Evolutionary conservation across 2,113 vertebrate genomes (phyloP), one percentile per base, ranked within the genome.

Genomic region (Oreamnos americanus): DNA sequence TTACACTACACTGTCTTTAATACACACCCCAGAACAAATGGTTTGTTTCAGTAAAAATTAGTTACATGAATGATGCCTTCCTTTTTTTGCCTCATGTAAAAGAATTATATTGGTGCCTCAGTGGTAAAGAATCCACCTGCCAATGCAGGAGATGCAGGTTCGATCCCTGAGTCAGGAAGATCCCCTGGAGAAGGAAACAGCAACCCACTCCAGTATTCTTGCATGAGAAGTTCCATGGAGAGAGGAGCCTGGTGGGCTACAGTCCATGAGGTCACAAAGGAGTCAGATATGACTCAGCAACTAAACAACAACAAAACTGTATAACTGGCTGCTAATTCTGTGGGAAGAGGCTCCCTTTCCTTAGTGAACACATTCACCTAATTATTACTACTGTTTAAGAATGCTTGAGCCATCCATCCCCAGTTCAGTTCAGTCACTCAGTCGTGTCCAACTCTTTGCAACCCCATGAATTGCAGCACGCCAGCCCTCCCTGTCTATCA

Each of bases 351-450:
- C 10, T 12, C 49, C 13, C 78, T 82, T 39, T 53, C 14, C 47
- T 76, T 67, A 9, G 21, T 36, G 25, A 94, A 45, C 60, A 30
- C 5, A 26, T 23, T 95, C n/a, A 47, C 21, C 11, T 15, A 82
- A 86, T 90, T 39, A 85, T 87, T 79, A 33, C 74, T 19, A 76
- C 33, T n/a, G 3, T 71, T 85, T 93, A 86, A 25, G 36, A 85
- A 33, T 13, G 47, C 28, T 2, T 3, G 15, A 19, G 26, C 8
- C 2, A 86, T 93, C 90, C 39, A 43, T 71, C 60, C 87, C 49
- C 57, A 78, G 86, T 30, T 62, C 58, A 62, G 28, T 62, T 30
- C 28, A 62, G 28, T 62, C 1, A 0, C 26, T 62, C 12, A 14
- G 58, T 30, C 0, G 2, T 62, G 6, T 60, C 26, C 26, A 1